phyloP scores from a whole-genome alignment of 2,113 vertebrate species.

The Montifringilla adamsi region DNA sequence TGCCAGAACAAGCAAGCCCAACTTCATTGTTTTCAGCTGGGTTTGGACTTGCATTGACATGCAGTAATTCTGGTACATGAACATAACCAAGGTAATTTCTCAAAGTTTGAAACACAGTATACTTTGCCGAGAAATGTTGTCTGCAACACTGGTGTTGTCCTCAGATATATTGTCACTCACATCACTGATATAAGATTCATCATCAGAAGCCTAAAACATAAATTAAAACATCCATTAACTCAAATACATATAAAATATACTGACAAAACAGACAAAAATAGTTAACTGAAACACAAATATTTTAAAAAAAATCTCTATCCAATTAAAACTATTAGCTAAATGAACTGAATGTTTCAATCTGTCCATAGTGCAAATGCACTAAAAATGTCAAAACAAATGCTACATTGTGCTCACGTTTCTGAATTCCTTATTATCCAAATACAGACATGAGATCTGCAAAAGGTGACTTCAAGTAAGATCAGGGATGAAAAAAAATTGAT shows the following conservation, averaged over 20 bases:
- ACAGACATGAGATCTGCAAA: background rate
- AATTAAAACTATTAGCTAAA: background rate
- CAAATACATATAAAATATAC: background rate
- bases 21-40: background rate
- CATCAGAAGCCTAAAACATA: constrained; percentile 89
- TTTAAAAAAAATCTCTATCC: background rate
- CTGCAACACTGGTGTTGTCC: constrained; percentile 97
- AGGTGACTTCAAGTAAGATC: background rate
- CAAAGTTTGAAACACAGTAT: constrained; percentile 61
- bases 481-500: background rate
- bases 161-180: constrained; percentile 99
- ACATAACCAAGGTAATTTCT: background rate
- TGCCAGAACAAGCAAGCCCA: constrained; percentile 3
- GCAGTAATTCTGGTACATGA: background rate
- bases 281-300: background rate
- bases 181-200: constrained; percentile 98
- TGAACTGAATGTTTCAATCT: background rate
- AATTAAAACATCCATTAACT: background rate
- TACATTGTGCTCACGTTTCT: background rate
- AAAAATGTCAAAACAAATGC: background rate
- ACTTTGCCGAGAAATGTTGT: constrained; percentile 97
- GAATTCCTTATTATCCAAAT: background rate
- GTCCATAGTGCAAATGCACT: background rate
- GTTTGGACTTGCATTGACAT: background rate
- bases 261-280: background rate